Conservation (phyloP, 2,113 vertebrate genomes). For the Malurus elegans region DNA sequence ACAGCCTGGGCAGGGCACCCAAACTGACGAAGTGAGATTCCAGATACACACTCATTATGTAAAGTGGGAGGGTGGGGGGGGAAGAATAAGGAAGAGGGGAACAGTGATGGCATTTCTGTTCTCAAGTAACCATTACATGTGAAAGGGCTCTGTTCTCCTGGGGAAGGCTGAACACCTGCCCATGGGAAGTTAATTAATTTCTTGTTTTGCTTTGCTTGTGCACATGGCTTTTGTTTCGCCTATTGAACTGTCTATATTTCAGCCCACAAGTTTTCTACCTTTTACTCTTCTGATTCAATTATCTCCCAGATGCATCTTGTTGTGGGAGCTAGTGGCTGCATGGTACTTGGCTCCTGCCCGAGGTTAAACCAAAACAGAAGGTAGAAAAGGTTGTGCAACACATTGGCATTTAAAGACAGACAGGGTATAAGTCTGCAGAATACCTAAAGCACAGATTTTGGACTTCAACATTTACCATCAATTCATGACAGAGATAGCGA, state of each 20-base stretch:
- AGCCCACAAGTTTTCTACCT: neutral
- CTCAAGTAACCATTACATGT: neutral
- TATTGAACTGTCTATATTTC: neutral
- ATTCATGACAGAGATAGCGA: neutral
- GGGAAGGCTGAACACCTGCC: neutral
- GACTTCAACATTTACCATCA: neutral
- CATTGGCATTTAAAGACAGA: neutral
- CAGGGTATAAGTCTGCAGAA: neutral
- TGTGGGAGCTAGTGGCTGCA: neutral
- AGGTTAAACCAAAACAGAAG: neutral
- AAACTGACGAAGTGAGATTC: neutral
- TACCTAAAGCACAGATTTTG: neutral
- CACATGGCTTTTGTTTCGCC: neutral
- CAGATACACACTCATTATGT: neutral
- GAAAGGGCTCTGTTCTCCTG: neutral
- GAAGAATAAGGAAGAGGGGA: neutral
- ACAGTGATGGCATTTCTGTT: neutral
- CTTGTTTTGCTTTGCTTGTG: neutral
- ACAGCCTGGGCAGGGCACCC: neutral
- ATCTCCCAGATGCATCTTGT: neutral
- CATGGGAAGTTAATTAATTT: neutral
- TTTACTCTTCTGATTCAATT: neutral
- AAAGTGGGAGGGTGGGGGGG: neutral
- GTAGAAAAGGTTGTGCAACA: neutral
- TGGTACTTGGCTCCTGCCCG: neutral